These are phyloP conservation scores for Hydractinia symbiolongicarpus DNA, from an alignment of 30 jellyfish, hydroid and myxozoan species.

Conservation along the genomic window DNA sequence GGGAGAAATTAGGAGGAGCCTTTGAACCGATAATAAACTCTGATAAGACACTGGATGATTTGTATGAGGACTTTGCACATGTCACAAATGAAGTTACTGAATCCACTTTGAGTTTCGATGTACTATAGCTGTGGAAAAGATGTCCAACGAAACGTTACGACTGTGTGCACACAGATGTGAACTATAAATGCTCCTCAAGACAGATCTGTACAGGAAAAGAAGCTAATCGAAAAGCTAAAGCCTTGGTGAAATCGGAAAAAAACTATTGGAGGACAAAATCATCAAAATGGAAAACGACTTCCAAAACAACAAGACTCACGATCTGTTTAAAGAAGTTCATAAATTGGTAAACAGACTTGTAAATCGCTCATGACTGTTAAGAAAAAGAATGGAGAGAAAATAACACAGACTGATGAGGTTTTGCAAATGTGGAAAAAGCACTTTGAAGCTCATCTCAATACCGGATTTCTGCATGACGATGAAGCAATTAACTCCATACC, in stretches of 20 bases:
- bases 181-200: neutral
- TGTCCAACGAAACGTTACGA: neutral
- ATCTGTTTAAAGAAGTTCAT: neutral
- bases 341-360: neutral
- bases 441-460: constrained; percentile 1
- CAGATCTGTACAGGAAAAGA: constrained; percentile 8
- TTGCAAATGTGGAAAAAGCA: neutral
- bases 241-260: constrained; percentile 12
- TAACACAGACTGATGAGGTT: neutral
- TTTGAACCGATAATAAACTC: neutral
- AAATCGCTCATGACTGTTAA: neutral
- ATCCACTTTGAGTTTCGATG: neutral
- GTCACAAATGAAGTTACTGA: constrained; percentile 11
- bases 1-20: neutral
- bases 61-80: neutral
- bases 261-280: constrained; percentile 32
- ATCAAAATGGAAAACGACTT: neutral
- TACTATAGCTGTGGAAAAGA: neutral
- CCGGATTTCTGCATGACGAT: neutral
- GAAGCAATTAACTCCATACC: too few species aligned
- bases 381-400: neutral
- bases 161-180: neutral
- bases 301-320: neutral
- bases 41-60: neutral
- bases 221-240: constrained; percentile 20